Conservation (phyloP, 1,140 invertebrate species). For the Carposina sasakii region DNA sequence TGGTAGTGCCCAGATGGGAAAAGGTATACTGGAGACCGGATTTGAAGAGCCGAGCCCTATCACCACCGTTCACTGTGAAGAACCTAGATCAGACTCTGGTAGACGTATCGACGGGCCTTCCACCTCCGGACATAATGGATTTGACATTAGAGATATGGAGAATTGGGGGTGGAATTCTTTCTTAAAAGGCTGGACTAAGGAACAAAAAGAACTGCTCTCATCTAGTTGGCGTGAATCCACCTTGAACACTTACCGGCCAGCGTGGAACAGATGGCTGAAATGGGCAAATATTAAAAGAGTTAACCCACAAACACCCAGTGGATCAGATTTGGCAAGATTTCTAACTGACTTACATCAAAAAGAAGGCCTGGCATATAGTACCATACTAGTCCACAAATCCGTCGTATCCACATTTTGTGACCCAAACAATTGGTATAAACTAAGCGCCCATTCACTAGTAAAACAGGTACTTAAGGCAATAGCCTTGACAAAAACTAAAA, state of each 20-base stretch:
- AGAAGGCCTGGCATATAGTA: not conserved
- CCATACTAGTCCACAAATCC: conserved; percentile 9
- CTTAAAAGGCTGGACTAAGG: not conserved
- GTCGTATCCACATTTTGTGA: not conserved
- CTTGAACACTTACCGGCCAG: conserved; percentile 14
- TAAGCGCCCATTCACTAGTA: not conserved
- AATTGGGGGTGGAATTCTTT: conserved; percentile 2
- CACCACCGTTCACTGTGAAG: conserved; percentile 2
- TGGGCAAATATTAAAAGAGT: conserved; percentile 11
- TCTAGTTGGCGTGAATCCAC: conserved; percentile 18
- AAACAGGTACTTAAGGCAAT: conserved; percentile 7
- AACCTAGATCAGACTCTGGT: not conserved
- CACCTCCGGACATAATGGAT: not conserved
- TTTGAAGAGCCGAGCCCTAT: not conserved
- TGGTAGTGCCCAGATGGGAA: conserved; percentile 6
- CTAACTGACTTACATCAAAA: not conserved
- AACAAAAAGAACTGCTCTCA: not conserved
- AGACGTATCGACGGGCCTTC: not conserved
- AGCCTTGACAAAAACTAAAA: not conserved
- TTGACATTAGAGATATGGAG: conserved; percentile 10
- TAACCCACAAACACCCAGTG: not conserved
- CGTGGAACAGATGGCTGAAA: conserved; percentile 19
- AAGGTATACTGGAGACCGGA: conserved; percentile 4
- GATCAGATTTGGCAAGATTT: not conserved
- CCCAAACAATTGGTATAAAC: not conserved